phyloP scores from a whole-genome alignment of 2,113 vertebrate genomes.

The Cricetomys ansorgei region DNA sequence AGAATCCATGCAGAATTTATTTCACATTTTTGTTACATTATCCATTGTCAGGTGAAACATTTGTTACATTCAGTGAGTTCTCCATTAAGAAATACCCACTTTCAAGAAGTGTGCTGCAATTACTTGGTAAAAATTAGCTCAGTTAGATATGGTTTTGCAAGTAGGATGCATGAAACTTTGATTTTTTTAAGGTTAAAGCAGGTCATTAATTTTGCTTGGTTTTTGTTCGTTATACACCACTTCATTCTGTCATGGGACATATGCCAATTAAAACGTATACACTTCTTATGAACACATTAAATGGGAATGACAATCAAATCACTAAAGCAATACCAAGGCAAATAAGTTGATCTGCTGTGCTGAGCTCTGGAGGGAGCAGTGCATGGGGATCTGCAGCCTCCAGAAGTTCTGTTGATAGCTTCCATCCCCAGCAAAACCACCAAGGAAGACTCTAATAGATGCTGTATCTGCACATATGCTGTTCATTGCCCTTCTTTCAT shows the following conservation, averaged over 20 bases:
- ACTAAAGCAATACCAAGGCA: constrained; percentile 71
- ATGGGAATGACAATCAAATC: constrained; percentile 43
- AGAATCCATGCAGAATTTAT: background rate
- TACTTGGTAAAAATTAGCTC: background rate
- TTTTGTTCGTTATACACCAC: background rate
- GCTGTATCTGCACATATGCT: constrained; percentile 78
- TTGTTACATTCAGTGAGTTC: background rate
- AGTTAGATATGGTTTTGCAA: background rate
- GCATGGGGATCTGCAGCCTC: constrained; percentile 78
- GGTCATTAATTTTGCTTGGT: background rate
- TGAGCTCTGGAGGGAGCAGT: constrained; percentile 64
- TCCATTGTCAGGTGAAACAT: background rate
- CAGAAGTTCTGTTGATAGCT: constrained; percentile 77
- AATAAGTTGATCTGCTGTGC: constrained; percentile 45
- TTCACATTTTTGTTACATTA: background rate
- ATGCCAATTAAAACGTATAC: constrained; percentile 19
- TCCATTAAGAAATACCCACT: background rate
- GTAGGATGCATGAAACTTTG: background rate
- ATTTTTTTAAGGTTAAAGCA: background rate
- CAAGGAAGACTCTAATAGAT: constrained; percentile 73
- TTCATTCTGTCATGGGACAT: constrained; percentile 38
- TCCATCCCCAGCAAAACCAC: constrained; percentile 68
- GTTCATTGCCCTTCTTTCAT: constrained; percentile 77
- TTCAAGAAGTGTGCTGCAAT: background rate
- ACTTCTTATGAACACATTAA: constrained; percentile 39